A percentile compares a stretch with the other conserved stretches of the same genome.
Conservation (phyloP, 2,888 invertebrate species). For the Drosophila ezoana region DNA sequence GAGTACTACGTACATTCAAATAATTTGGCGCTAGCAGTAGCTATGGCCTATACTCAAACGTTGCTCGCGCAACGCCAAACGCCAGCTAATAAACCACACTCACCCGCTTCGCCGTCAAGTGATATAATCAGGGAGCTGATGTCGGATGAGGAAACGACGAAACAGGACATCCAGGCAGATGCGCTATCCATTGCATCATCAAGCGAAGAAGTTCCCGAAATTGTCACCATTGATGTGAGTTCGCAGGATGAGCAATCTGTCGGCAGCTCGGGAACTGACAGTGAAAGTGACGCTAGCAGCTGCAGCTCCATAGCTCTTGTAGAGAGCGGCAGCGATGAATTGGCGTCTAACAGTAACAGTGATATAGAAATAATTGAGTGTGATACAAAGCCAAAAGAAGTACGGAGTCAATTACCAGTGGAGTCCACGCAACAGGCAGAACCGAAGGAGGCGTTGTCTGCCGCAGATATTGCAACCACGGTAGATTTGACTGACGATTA, state of each 20-base stretch:
- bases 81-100: background rate
- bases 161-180: background rate
- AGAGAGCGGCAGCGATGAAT: conserved; percentile 27
- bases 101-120: conserved; percentile 26
- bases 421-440: conserved; percentile 3
- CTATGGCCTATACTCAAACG: conserved; percentile 65
- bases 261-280: conserved; percentile 13
- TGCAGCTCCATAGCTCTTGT: conserved; percentile 48
- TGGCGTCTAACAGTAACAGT: conserved; percentile 27
- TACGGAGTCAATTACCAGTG: background rate
- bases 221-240: conserved; percentile 70
- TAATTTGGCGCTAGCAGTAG: conserved; percentile 52
- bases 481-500: conserved; percentile 71
- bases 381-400: conserved; percentile 1
- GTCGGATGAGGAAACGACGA: conserved; percentile 53
- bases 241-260: conserved; percentile 46
- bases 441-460: background rate
- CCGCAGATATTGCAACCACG: conserved; percentile 11
- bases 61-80: conserved; percentile 23
- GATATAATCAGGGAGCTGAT: conserved; percentile 62
- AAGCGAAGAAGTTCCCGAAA: conserved; percentile 36
- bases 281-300: background rate
- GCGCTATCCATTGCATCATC: conserved; percentile 43
- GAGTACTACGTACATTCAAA: conserved; percentile 32
- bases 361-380: conserved; percentile 55